Conservation (phyloP, 2,888 invertebrate species). For the Petrolisthes cinctipes region DNA sequence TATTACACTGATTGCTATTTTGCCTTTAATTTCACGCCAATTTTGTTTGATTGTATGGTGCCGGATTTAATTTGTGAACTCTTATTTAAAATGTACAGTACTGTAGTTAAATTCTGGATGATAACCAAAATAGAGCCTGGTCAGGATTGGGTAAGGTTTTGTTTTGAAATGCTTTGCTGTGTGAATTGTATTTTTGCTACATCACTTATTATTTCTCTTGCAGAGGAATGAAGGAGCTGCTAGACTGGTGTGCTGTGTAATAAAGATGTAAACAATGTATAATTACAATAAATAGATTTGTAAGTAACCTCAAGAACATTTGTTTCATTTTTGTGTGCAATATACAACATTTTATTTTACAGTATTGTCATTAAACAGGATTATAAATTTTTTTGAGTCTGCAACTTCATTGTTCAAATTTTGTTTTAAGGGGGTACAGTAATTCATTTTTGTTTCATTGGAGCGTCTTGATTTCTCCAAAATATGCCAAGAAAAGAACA, state of each 20-base stretch:
- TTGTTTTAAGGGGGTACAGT: too few species aligned
- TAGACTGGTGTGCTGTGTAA: constrained; percentile 1
- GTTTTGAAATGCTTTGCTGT: too few species aligned
- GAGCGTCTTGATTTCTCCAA: too few species aligned
- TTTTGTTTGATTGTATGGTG: not conserved
- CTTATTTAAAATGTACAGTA: not conserved
- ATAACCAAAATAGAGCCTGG: not conserved
- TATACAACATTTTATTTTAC: too few species aligned
- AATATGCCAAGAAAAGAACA: too few species aligned
- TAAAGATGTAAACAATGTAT: constrained; percentile 23
- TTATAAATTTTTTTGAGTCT: too few species aligned
- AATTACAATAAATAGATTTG: constrained; percentile 25
- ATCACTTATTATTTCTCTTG: not conserved
- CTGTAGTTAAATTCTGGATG: not conserved
- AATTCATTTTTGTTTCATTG: too few species aligned
- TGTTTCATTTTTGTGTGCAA: not conserved
- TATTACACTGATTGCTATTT: not conserved
- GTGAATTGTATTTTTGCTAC: too few species aligned
- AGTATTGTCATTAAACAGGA: too few species aligned
- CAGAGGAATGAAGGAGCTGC: constrained; percentile 11
- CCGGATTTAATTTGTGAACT: not conserved
- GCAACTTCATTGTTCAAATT: too few species aligned
- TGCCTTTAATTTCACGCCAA: not conserved
- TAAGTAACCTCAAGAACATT: not conserved
- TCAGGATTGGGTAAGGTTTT: too few species aligned